A percentile compares a stretch with the other conserved stretches of the same genome.
phyloP scores from a whole-genome alignment of 2,113 vertebrate species.

The Takifugu flavidus region DNA sequence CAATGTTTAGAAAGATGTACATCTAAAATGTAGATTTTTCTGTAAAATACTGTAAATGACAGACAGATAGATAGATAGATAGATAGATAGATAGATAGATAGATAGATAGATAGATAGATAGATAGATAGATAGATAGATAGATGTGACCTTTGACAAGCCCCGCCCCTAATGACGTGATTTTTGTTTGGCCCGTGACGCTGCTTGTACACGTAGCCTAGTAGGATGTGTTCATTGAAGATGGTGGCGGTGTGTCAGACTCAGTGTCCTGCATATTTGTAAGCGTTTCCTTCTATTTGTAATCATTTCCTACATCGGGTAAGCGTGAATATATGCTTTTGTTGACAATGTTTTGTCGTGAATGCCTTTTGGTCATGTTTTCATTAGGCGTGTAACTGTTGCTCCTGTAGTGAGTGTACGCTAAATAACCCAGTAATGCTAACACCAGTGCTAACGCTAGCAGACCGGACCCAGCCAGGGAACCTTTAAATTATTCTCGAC shows the following conservation, averaged over 20 bases:
- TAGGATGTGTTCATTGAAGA: constrained; percentile 85
- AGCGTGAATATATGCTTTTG: constrained; percentile 5
- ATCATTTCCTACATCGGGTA: constrained; percentile 39
- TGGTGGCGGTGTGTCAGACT: constrained; percentile 77
- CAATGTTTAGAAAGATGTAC: too few relatives aligned
- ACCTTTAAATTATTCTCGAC: constrained; percentile 39
- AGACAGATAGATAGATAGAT: too few relatives aligned
- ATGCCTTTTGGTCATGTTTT: constrained; percentile 1
- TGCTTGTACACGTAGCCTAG: constrained; percentile 84
- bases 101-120: not conserved
- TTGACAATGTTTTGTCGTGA: not conserved
- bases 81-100: too few relatives aligned
- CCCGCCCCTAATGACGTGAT: constrained; percentile 43
- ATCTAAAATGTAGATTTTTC: too few relatives aligned
- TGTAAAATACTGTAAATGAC: too few relatives aligned
- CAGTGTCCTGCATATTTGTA: constrained; percentile 71
- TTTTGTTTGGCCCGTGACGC: constrained; percentile 76
- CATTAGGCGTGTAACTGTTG: constrained; percentile 22
- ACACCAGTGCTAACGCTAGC: constrained; percentile 60
- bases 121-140: not conserved
- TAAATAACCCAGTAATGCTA: constrained; percentile 54
- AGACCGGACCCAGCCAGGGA: constrained; percentile 37
- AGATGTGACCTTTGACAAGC: constrained; percentile 16
- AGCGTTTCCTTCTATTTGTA: constrained; percentile 49
- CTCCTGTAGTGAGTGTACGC: constrained; percentile 39